A percentile compares a stretch with the other conserved stretches of the same genome.
Evolutionary conservation across 37 sponge, comb jelly and placozoan genomes (phyloP).

Genomic region (Halisarca cf. caerulea): DNA sequence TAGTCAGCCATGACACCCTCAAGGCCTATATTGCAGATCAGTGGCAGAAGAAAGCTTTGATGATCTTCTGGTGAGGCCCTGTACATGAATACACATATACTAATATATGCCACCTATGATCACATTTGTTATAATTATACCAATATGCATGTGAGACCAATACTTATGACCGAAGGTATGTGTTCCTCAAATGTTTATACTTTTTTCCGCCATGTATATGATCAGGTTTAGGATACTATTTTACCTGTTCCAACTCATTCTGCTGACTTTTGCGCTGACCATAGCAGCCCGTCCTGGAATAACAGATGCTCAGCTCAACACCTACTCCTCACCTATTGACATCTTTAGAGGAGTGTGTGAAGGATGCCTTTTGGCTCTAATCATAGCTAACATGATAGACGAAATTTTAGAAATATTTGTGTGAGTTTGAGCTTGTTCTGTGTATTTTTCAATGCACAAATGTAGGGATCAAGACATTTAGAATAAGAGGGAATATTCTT

Average conservation of each 20-base stretch:
- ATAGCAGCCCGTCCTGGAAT: constrained; percentile 22
- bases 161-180: too few relatives aligned
- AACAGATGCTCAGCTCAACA: background rate
- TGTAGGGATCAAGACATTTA: too few relatives aligned
- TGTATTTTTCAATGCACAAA: background rate
- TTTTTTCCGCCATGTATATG: too few relatives aligned
- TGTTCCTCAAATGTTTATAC: too few relatives aligned
- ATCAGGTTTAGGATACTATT: background rate
- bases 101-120: too few relatives aligned
- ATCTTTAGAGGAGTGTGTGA: constrained; percentile 14
- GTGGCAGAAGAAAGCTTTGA: background rate
- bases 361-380: background rate
- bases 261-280: constrained; percentile 26
- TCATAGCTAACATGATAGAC: background rate
- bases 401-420: background rate
- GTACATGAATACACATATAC: too few relatives aligned
- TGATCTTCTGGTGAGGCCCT: background rate
- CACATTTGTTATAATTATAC: too few relatives aligned
- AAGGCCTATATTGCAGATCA: background rate
- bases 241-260: constrained; percentile 19
- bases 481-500: too few relatives aligned
- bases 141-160: too few relatives aligned
- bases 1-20: background rate
- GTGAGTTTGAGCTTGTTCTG: background rate
- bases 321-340: constrained; percentile 2